Conservation (phyloP, 1,140 invertebrate genomes). For the Teleogryllus occipitalis region DNA sequence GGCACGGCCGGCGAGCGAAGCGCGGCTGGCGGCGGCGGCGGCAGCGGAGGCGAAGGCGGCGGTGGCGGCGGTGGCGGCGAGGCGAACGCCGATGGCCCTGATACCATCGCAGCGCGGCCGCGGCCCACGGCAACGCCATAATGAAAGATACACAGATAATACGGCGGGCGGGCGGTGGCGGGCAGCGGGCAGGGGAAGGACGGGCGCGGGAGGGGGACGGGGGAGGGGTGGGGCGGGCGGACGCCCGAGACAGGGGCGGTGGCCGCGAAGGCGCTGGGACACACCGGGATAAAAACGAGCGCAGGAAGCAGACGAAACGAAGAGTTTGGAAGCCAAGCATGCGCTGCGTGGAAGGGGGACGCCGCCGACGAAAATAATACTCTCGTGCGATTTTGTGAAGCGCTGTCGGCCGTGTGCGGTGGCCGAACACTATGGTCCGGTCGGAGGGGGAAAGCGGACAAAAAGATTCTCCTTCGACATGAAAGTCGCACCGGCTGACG, state of each 20-base stretch:
- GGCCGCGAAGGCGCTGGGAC: background rate
- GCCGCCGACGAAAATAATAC: background rate
- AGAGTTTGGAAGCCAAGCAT: background rate
- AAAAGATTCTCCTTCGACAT: too few species aligned
- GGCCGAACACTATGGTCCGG: too few species aligned
- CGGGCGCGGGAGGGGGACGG: background rate
- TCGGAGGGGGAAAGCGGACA: too few species aligned
- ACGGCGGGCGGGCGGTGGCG: background rate
- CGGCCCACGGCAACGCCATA: too few species aligned
- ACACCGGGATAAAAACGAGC: background rate
- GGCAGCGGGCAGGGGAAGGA: background rate
- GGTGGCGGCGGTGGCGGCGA: too few species aligned
- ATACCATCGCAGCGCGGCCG: too few species aligned
- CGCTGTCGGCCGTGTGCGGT: background rate
- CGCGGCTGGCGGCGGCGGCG: background rate
- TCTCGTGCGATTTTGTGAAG: background rate
- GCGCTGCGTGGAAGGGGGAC: background rate
- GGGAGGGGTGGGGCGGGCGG: background rate
- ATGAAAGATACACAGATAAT: background rate
- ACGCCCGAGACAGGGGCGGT: background rate
- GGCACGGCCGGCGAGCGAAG: constrained; percentile 12
- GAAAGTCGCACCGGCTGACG: too few species aligned
- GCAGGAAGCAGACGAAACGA: background rate
- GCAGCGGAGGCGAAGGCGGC: too few species aligned
- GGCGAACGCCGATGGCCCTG: too few species aligned